Base-by-base conservation (phyloP, 37 sponge, comb jelly and placozoan genomes). In the Cladorhizidae sp. region DNA sequence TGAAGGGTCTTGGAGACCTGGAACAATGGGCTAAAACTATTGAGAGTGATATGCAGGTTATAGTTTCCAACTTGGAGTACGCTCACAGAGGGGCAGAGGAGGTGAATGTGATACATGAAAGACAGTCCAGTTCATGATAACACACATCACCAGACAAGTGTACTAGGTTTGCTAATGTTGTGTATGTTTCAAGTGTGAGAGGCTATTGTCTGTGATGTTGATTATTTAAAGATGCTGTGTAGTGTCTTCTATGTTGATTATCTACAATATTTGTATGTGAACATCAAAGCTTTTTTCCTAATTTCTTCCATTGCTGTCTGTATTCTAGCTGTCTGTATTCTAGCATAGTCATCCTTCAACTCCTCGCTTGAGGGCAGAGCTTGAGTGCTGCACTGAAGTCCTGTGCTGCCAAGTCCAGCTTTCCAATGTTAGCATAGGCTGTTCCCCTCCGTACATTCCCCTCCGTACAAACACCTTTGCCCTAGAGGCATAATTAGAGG, bases 11-110 rank as follows among this genome's bases (percentile, higher is more conserved):
- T 14, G 97, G 97, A 68, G 97, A 97, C 74, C 63, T 97, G 39
- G 95, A 94, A 70, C 89, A 97, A 62, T 97, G 97, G 97, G 89
- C 97, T 28, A 85, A 75, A 56, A 94, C 95, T 26, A 97, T 97
- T 57, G 97, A 97, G 73, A 70, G 83, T 23, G 97, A 97, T 69
- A 97, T 97, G 97, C 78, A 79, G 29, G 72, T 68, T 22, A 64
- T 97, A 25, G 71, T 80, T 1, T 73, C 65, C 2, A 83, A 92
- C 1, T 77, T 97, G 58, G 97, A 97, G 58, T 91, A 87, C 75
- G 97, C 92, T 21, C 89, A 97, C 57, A 91, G 85, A 41, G 97
- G 94, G 32, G 79, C 87, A n/a, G 78, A 78, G 25, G 83, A 88
- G 25, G 88, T 88, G 29, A 74, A 83, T 72, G 83, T 82, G 15